Conservation (phyloP, 2,113 vertebrate genomes). For the Lasiurus borealis region DNA sequence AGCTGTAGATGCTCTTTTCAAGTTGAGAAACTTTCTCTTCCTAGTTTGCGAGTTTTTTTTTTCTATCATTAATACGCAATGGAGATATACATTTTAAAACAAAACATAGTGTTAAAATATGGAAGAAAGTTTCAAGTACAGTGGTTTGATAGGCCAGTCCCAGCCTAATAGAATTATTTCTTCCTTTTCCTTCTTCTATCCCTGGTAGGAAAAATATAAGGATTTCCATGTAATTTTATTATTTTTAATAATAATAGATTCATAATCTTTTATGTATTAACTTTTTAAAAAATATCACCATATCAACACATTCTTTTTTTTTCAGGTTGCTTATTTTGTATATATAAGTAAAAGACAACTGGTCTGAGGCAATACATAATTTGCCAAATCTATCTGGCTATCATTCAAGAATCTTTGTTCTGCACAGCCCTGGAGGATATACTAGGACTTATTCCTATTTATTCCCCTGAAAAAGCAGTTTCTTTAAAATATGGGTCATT, state of each 20-base stretch:
- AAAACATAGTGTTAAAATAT: not conserved
- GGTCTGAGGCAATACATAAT: not conserved
- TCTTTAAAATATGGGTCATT: not conserved
- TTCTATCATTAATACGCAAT: not conserved
- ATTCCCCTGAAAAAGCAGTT: not conserved
- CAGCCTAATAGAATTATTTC: not conserved
- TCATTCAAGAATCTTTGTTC: not conserved
- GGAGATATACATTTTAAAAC: not conserved
- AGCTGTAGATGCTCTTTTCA: not conserved
- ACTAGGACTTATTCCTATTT: not conserved
- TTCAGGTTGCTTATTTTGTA: not conserved
- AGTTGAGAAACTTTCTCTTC: not conserved
- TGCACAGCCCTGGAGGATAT: not conserved
- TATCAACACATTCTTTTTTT: not conserved
- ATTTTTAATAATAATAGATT: not conserved
- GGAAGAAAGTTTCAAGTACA: not conserved
- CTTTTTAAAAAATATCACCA: not conserved
- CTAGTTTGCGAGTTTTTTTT: not conserved
- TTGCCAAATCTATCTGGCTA: not conserved
- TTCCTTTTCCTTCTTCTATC: not conserved
- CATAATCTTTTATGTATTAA: not conserved
- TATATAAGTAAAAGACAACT: not conserved
- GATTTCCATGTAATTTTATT: not conserved
- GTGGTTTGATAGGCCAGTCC: not conserved
- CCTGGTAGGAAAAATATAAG: not conserved